Base-by-base conservation (phyloP, 2,888 invertebrate genomes). In the Drosophila merina region DNA sequence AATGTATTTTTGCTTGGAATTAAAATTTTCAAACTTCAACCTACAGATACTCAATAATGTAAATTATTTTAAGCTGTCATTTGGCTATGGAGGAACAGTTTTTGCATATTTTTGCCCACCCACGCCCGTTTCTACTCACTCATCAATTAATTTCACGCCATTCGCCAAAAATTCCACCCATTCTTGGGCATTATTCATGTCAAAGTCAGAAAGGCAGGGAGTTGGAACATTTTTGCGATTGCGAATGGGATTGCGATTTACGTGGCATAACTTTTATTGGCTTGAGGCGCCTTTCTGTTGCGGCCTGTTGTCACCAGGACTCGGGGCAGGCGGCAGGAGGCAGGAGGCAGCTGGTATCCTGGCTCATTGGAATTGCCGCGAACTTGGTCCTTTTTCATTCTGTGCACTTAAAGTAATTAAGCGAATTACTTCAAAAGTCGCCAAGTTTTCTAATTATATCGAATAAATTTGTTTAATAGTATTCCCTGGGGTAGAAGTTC, bases 391-490 rank as follows among this genome's bases (percentile, higher is more conserved):
- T 73, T 63, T 70, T 20, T 9, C 80, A 64, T 67, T 70, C 69
- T 55, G 69, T 59, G 85, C 87, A 85, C 86, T 84, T 85, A 63
- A 82, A 87, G 88, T 82, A 88, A 88, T 88, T 88, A 88, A 82
- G 86, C 75, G 89, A 86, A 86, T 88, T 88, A 83, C 83, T 83
- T 88, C 71, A 82, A 83, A 87, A 84, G 89, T 84, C 88, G 83
- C 83, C 88, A 84, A 84, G 89, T 84, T 86, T 83, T 86, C 88
- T 86, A 87, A 84, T 84, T 88, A 88, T 88, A 86, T 88, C 84
- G 86, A 88, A 84, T 87, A 88, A 88, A 88, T 84, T 88, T 79
- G 82, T 76, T 88, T 87, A 85, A 88, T 82, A 76, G 60, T 59
- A 76, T 84, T 74, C 49, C 54, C 49, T 26, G 69, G 57, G 28